These are phyloP conservation scores for Galago senegalensis DNA, from an alignment of 2,797 vertebrate species.

Conservation along the genomic window DNA sequence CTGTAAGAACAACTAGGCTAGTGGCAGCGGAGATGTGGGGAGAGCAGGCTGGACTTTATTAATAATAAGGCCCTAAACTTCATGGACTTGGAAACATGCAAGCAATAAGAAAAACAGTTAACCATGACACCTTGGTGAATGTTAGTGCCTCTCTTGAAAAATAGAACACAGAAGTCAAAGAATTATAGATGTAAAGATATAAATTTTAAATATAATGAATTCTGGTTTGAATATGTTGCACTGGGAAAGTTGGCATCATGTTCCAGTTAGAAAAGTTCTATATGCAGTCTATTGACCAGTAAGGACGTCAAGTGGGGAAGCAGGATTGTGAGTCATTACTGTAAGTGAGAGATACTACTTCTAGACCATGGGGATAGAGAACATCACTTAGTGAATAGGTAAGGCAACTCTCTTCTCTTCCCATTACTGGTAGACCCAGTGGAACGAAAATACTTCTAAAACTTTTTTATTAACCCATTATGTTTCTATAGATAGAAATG, in stretches of 20 bases:
- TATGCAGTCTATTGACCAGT: not conserved
- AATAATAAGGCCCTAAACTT: not conserved
- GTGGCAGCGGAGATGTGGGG: not conserved
- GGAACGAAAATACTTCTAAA: slow-evolving; percentile 12
- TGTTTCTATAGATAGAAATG: not conserved
- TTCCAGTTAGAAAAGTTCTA: not conserved
- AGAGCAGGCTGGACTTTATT: not conserved
- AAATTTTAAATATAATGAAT: not conserved
- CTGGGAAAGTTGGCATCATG: not conserved
- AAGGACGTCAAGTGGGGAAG: not conserved
- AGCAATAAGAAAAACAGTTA: not conserved
- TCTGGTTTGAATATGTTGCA: not conserved
- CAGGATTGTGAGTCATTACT: not conserved
- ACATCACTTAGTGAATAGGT: not conserved
- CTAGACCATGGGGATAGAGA: not conserved
- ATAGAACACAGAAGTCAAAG: not conserved
- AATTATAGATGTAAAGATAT: not conserved
- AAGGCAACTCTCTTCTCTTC: not conserved
- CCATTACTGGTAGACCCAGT: slow-evolving; percentile 4
- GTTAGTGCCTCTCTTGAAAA: not conserved
- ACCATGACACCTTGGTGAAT: not conserved
- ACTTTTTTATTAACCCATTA: slow-evolving; percentile 50
- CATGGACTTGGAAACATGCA: not conserved
- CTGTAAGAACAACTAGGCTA: not conserved
- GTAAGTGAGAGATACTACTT: not conserved